Base-by-base conservation (phyloP, 2,888 invertebrate genomes). In the Dynastes grantii region DNA sequence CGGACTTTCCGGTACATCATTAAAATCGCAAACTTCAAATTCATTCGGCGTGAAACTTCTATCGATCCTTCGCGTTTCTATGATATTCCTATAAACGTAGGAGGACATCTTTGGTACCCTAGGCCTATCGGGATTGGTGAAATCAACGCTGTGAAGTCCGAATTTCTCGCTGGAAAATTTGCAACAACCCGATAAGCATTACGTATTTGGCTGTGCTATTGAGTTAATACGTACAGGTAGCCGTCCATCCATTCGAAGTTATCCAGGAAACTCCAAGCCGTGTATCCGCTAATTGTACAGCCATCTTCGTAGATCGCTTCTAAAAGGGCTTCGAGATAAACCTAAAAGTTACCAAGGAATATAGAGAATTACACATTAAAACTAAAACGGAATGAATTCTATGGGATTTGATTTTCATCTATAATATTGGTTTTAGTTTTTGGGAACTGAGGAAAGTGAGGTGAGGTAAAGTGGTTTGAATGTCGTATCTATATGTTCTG, bases 261-360 rank as follows among this genome's bases (percentile, higher is more conserved):
- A 84, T 93, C 93, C 89, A 92, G 89, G 40, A 93, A 87, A 2
- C 92, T 91, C 92, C 93, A 92, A 0, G 91, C 92, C 13, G 91
- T 90, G 85, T 92, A 93, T 0, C 91, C 92, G 76, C 86, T 86
- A 0, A 91, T 84, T 76, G 90, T 89, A 80, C 90, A 90, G 2
- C 87, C 87, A 81, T 91, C 90, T 81, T 88, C 82, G 68, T 84
- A 68, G 5, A 86, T 84, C 1, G 85, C 82, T 29, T 84, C 82
- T 51, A 85, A 77, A 3, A 86, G 55, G 6, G 80, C 80, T 27
- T 78, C 80, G 22, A 87, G 78, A 75, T 86, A 83, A 71, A 77
- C 76, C 86, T 86, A 70, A 27, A 51, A 27, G 13, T 63, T 8
- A 68, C 0, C 4, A 4, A 13, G 40, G 8, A 6, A 11, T 65